Base-by-base conservation (phyloP, 35 echinoderm and acorn worm genomes). In the Heliocidaris tuberculata region DNA sequence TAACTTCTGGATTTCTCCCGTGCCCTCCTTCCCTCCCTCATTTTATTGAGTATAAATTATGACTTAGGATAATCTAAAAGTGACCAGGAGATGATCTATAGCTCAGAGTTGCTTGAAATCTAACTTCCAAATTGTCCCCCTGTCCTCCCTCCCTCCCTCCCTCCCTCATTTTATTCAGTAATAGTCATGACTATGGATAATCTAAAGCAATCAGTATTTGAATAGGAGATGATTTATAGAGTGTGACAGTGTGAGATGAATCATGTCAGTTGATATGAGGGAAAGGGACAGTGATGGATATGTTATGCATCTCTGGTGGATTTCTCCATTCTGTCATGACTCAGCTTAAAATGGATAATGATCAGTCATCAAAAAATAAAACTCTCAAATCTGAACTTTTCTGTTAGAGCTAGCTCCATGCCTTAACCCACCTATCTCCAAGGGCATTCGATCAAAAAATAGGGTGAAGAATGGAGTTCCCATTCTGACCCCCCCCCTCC, bases 211-310 rank as follows among this genome's bases (percentile, higher is more conserved):
- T 78, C 65, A 78, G 65, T 78, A 78, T 78, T 78, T 78, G 65
- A 78, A 78, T 78, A 78, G 65, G 65, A 19, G 65, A 78, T 78
- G 65, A 78, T 78, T 78, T 78, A 78, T 78, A 78, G 65, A 78
- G 65, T 78, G 65, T 78, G 65, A 78, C 65, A 78, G 65, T 78
- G 65, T 78, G 65, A 78, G 65, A 78, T 78, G 65, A 78, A 78
- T 78, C 65, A 78, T 78, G 65, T 19, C 21, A n/a, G 15, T 78
- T 78, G 65, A 78, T 78, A 78, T 78, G 65, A 78, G 65, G 27
- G 65, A 78, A 78, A 78, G 65, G 65, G 65, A 78, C 65, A 78
- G 65, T 78, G 65, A 78, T 78, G 65, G 65, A 78, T 19, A 78
- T 78, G 65, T 78, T 78, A 78, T 78, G 65, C 65, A 78, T 78